Percentiles rank a stretch among this genome's conserved stretches.
These are phyloP conservation scores for Macrotrachela quadricornifera DNA, from an alignment of 1,140 invertebrate genomes.

Conservation along the genomic window DNA sequence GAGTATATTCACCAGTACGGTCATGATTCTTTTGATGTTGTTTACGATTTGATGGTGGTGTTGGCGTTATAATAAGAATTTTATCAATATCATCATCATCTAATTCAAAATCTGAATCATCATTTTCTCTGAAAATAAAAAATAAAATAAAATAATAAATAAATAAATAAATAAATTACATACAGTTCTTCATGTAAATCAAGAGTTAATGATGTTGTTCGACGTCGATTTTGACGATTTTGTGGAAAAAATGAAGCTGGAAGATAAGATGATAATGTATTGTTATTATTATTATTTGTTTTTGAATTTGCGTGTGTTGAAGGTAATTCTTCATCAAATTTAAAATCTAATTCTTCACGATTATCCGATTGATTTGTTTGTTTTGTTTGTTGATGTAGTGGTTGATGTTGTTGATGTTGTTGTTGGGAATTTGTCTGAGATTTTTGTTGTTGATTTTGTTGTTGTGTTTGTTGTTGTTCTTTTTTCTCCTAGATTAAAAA, in stretches of 20 bases:
- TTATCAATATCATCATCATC: slow-evolving; percentile 73
- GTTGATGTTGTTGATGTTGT: background rate
- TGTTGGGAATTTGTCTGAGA: background rate
- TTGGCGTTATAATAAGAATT: slow-evolving; percentile 80
- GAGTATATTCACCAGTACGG: slow-evolving; percentile 18
- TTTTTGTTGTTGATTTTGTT: background rate
- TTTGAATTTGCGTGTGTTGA: slow-evolving; percentile 58
- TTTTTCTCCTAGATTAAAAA: background rate
- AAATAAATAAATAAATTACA: too few species aligned
- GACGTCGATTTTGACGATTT: too few species aligned
- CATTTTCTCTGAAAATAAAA: slow-evolving; percentile 35
- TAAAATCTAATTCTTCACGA: slow-evolving; percentile 74
- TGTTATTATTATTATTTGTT: too few species aligned
- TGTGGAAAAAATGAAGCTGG: too few species aligned
- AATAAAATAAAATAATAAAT: too few species aligned
- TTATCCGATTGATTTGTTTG: slow-evolving; percentile 23
- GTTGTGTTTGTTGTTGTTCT: background rate
- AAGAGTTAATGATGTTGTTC: too few species aligned
- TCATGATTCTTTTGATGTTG: too few species aligned
- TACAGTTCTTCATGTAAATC: too few species aligned
- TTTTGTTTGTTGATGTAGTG: background rate
- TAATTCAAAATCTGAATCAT: slow-evolving; percentile 51
- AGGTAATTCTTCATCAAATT: slow-evolving; percentile 84
- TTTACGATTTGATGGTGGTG: slow-evolving; percentile 15
- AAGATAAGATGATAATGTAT: too few species aligned